phyloP scores from a whole-genome alignment of 1,140 invertebrate species.

The honey bee (Apis mellifera) region DNA sequence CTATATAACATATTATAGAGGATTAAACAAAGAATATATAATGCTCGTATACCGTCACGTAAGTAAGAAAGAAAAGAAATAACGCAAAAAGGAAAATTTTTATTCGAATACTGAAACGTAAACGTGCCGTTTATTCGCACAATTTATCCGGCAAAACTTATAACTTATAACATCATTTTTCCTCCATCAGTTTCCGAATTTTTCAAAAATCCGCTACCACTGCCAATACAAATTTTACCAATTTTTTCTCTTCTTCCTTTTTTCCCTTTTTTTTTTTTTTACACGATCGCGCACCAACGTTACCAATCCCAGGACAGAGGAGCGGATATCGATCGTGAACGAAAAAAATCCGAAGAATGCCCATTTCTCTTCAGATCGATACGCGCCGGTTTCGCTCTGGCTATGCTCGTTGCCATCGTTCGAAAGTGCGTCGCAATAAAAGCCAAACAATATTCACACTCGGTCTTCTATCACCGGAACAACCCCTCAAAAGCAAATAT shows the following conservation, averaged over 20 bases:
- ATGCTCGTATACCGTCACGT: no score
- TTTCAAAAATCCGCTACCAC: no score
- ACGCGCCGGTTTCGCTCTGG: not conserved
- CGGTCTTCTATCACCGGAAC: constrained; percentile 37
- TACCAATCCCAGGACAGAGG: not conserved
- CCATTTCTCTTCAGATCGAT: constrained; percentile 28
- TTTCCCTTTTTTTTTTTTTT: not conserved
- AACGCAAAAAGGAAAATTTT: no score
- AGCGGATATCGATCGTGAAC: not conserved
- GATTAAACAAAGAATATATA: no score
- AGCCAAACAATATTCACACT: constrained; percentile 45
- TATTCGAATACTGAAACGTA: no score
- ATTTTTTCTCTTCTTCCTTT: no score
- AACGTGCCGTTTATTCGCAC: no score
- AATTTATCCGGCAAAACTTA: no score
- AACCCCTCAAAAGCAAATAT: constrained; percentile 48
- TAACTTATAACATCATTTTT: no score
- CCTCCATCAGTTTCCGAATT: no score
- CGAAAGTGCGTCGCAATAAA: constrained; percentile 20
- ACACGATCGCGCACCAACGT: not conserved
- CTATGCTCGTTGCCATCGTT: not conserved
- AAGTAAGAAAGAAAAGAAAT: not conserved
- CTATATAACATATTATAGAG: no score
- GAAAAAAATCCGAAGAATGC: constrained; percentile 4
- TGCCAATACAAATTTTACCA: no score